Evolutionary conservation across 1,140 invertebrate species (phyloP).

Genomic region (Drosophila ercepeae): DNA sequence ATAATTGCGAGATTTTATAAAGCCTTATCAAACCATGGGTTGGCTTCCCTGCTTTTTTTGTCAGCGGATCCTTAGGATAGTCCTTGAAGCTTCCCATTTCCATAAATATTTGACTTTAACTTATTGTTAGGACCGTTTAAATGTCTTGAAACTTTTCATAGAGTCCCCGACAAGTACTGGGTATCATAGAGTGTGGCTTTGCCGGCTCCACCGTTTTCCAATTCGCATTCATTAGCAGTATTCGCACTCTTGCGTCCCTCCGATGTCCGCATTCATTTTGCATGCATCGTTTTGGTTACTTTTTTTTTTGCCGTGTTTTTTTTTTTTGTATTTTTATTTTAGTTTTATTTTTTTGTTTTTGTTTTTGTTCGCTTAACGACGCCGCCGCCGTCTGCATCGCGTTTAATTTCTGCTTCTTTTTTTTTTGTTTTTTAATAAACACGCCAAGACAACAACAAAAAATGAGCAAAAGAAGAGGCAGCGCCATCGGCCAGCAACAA

Average conservation of each 20-base stretch:
- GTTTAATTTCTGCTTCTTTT: conserved; percentile 7
- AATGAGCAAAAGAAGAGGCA: conserved; percentile 37
- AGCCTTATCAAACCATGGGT: too few species aligned
- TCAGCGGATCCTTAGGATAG: too few species aligned
- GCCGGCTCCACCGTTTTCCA: conserved; percentile 44
- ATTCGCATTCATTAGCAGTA: conserved; percentile 77
- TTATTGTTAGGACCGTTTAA: too few species aligned
- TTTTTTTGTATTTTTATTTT: conserved; percentile 6
- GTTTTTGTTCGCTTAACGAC: conserved; percentile 24
- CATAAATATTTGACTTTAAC: too few species aligned
- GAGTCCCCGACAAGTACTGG: too few species aligned
- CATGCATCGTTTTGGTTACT: conserved; percentile 54
- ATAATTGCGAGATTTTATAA: too few species aligned
- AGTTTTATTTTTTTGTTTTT: not conserved
- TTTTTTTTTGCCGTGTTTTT: conserved; percentile 3
- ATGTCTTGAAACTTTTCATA: too few species aligned
- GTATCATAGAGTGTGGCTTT: conserved; percentile 35
- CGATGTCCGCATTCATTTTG: conserved; percentile 62
- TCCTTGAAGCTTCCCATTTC: too few species aligned
- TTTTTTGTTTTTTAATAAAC: conserved; percentile 46
- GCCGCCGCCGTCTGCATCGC: conserved; percentile 30
- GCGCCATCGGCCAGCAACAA: conserved; percentile 16
- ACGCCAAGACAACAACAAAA: conserved; percentile 45
- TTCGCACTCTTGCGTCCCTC: conserved; percentile 45
- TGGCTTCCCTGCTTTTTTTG: too few species aligned